These are phyloP conservation scores for Zaprionus gabonicus DNA, from an alignment of 1,140 invertebrate genomes.

Conservation along the genomic window DNA sequence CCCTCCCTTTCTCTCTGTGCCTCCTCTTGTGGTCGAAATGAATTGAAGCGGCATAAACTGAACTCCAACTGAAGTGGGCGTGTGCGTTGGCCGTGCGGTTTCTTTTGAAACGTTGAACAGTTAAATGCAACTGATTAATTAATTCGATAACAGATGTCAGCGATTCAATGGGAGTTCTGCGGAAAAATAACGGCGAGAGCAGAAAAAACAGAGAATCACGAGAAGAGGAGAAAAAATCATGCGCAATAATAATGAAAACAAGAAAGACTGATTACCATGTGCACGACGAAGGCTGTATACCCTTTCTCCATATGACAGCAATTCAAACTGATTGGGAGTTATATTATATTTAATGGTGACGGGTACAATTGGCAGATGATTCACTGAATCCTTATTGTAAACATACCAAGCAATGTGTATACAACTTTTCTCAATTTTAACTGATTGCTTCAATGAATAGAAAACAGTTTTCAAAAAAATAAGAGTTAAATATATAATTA, in stretches of 20 bases:
- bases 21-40: background rate
- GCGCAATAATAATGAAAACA: background rate
- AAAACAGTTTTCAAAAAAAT: too few species aligned
- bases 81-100: background rate
- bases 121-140: conserved; percentile 6
- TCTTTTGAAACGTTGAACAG: conserved; percentile 7
- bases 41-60: background rate
- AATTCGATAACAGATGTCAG: background rate
- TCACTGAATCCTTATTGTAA: too few species aligned
- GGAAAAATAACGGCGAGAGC: background rate
- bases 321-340: too few species aligned
- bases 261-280: background rate
- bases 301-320: background rate
- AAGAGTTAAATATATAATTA: too few species aligned
- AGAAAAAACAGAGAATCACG: background rate
- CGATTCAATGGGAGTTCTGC: background rate
- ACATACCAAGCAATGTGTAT: too few species aligned
- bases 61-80: background rate
- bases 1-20: background rate
- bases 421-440: too few species aligned
- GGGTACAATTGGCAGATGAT: too few species aligned
- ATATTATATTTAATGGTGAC: too few species aligned
- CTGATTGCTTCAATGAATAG: too few species aligned
- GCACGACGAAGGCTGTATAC: background rate
- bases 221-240: background rate